Base-by-base conservation (phyloP, 2,888 invertebrate species). In the Helicoverpa assulta region DNA sequence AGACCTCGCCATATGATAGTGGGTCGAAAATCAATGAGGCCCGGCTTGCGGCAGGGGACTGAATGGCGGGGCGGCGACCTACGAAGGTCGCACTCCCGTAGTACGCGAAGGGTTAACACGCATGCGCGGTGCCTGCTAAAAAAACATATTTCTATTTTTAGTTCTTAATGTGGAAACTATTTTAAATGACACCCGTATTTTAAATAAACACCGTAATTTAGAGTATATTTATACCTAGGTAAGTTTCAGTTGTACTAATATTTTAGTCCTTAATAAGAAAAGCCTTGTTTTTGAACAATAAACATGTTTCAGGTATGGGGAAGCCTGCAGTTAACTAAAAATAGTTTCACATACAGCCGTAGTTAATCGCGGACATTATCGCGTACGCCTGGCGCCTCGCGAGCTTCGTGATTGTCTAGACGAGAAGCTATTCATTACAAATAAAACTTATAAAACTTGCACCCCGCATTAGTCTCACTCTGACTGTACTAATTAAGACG, bases 61-160 rank as follows among this genome's bases (percentile, higher is more conserved):
- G 92, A 94, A 94, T 94, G 94, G 91, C 89, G 89, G 92, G 90
- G 90, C 91, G 90, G 88, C 92, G 93, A 94, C 94, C 94, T 94
- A 89, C 86, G 91, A 93, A 94, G 94, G 95, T 94, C 94, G 94
- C 81, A 83, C 84, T 86, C 85, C 86, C 87, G 93, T 94, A 94
- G 92, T 95, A 94, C 94, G 92, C 86, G 90, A 90, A 86, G 88
- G 89, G 84, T 83, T 81, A 88, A 19, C 83, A 84, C 94, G 94
- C 94, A 94, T 94, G 95, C 94, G 94, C 88, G 70, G 43, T 50
- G 2, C 55, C 61, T 58, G 47, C 33, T 37, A 74, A 78, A 75
- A 65, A 47, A 73, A 62, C 54, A 66, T 54, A 59, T 65, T 66
- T 59, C 10, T 40, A 67, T n/a, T 47, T 47, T n/a, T n/a, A n/a